Evolutionary conservation across 2,797 vertebrate species (phyloP).

Genomic region (Allobates femoralis): DNA sequence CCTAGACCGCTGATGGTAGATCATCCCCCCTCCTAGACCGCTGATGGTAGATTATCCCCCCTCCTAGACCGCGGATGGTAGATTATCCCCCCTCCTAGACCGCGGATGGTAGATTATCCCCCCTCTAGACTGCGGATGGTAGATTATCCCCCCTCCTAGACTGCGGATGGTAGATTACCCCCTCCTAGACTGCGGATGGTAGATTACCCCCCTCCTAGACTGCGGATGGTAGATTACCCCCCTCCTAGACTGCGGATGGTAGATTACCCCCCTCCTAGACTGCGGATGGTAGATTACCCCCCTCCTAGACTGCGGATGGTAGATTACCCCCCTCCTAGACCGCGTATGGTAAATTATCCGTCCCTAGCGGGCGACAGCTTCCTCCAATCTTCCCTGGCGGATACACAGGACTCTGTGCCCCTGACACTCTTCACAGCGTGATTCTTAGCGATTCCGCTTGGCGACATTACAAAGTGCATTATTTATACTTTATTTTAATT

Average conservation of each 20-base stretch:
- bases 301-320: neutral
- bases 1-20: neutral
- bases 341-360: too few relatives aligned
- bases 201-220: neutral
- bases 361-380: too few relatives aligned
- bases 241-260: neutral
- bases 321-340: neutral
- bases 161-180: too few relatives aligned
- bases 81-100: neutral
- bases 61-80: neutral
- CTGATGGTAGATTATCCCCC: neutral
- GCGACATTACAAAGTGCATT: slow-evolving; percentile 75
- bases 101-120: too few relatives aligned
- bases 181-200: too few relatives aligned
- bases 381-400: neutral
- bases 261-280: neutral
- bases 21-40: neutral
- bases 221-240: neutral
- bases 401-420: neutral
- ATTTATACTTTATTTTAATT: slow-evolving; percentile 72
- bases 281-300: neutral
- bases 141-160: neutral
- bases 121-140: neutral
- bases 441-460: slow-evolving; percentile 46
- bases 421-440: neutral